Conservation (phyloP, 2,113 vertebrate genomes). For the Lepisosteus oculatus region DNA sequence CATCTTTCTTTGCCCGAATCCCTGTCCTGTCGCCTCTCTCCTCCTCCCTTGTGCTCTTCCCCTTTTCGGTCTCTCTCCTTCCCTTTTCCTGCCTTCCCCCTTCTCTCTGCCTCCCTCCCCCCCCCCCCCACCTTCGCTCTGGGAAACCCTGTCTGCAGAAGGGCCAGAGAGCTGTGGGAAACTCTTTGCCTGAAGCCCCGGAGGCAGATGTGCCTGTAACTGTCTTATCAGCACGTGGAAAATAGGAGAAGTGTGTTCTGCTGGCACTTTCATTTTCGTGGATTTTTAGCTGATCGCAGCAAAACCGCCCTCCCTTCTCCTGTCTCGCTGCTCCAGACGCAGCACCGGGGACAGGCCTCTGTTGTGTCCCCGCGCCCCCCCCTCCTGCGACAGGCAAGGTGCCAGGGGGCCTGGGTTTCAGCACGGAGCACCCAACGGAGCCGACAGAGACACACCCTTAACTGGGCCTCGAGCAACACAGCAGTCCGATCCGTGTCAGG, state of each 20-base stretch:
- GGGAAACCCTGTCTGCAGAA: not conserved
- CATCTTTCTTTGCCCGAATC: not conserved
- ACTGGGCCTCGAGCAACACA: too few species aligned
- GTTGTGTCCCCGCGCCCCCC: too few species aligned
- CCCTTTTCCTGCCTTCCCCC: not conserved
- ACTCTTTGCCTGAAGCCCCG: not conserved
- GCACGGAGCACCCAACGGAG: too few species aligned
- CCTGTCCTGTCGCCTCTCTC: not conserved
- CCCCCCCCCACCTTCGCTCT: not conserved
- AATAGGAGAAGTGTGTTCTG: not conserved
- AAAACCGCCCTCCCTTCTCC: too few species aligned
- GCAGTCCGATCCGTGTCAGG: too few species aligned
- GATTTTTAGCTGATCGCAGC: too few species aligned
- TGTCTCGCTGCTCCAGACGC: too few species aligned
- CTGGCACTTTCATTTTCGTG: not conserved
- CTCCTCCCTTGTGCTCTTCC: not conserved
- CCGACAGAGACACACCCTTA: too few species aligned
- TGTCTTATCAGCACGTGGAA: not conserved
- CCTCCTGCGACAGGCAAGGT: too few species aligned
- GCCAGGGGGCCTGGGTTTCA: too few species aligned
- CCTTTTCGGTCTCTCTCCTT: not conserved
- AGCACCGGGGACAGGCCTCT: too few species aligned
- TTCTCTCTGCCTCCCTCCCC: not conserved
- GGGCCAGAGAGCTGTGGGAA: too few species aligned
- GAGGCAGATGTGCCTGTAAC: not conserved